These are phyloP conservation scores for Pseudococcus jackbeardsleyi DNA, from an alignment of 2,888 invertebrate genomes.

Conservation along the genomic window DNA sequence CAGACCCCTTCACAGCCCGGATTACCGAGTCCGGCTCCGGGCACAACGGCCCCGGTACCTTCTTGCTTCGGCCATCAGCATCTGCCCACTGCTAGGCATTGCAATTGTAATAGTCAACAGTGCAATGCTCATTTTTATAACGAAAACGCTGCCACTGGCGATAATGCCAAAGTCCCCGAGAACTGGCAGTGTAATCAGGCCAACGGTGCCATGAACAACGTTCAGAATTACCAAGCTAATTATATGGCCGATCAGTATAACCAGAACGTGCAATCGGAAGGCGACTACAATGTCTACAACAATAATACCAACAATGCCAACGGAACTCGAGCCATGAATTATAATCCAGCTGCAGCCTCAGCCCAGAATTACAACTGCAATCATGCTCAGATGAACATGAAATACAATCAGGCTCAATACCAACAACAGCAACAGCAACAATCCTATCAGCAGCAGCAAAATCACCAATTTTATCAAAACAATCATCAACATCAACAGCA, in stretches of 20 bases:
- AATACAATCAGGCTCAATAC: constrained; percentile 55
- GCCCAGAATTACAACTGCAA: constrained; percentile 70
- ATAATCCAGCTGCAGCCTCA: constrained; percentile 66
- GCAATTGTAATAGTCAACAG: constrained; percentile 68
- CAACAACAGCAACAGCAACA: constrained; percentile 54
- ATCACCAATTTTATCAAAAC: constrained; percentile 22
- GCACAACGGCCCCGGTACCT: constrained; percentile 68
- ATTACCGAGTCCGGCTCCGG: constrained; percentile 68
- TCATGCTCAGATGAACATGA: constrained; percentile 62
- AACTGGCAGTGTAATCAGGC: constrained; percentile 33
- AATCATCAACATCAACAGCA: constrained; percentile 66
- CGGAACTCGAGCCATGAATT: constrained; percentile 41
- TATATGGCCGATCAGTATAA: constrained; percentile 39
- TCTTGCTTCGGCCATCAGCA: constrained; percentile 66
- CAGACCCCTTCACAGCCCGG: constrained; percentile 61
- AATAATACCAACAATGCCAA: constrained; percentile 24
- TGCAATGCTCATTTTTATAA: constrained; percentile 68
- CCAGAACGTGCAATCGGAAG: background rate
- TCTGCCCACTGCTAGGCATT: constrained; percentile 66
- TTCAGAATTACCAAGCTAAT: constrained; percentile 48
- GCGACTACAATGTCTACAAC: constrained; percentile 2
- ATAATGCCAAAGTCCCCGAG: constrained; percentile 20
- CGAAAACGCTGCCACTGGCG: background rate
- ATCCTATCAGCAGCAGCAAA: constrained; percentile 60
- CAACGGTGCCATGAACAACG: background rate